Conservation (phyloP, 64 coral and sea anemone species). For the Astreopora myriophthalma region DNA sequence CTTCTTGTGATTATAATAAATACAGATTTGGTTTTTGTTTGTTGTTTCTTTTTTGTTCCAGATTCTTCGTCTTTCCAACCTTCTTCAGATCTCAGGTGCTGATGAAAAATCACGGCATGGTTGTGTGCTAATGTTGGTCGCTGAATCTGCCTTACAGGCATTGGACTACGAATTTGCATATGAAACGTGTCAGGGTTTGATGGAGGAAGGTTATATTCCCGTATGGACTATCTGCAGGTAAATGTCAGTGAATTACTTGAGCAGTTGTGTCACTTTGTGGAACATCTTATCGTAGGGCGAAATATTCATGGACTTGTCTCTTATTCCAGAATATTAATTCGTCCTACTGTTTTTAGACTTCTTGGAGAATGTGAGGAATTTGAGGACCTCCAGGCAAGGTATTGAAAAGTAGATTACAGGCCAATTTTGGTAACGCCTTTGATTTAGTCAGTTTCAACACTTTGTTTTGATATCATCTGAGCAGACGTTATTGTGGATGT, state of each 20-base stretch:
- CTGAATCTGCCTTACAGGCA: slow-evolving; percentile 65
- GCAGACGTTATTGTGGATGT: no score
- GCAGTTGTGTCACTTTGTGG: no score
- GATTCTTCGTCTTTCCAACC: slow-evolving; percentile 75
- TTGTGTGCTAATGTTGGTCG: slow-evolving; percentile 74
- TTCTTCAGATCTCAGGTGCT: slow-evolving; percentile 83
- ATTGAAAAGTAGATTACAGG: no score
- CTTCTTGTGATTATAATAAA: not conserved
- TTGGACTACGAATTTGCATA: slow-evolving; percentile 66
- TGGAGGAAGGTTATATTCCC: slow-evolving; percentile 60
- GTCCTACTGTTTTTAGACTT: slow-evolving; percentile 39
- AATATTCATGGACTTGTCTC: not conserved
- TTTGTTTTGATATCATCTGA: no score
- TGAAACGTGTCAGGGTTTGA: slow-evolving; percentile 70
- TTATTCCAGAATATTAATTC: not conserved
- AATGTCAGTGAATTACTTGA: not conserved
- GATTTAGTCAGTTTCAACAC: no score
- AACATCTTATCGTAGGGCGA: no score
- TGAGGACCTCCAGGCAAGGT: slow-evolving; percentile 86
- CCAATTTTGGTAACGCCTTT: no score
- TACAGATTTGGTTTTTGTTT: not conserved
- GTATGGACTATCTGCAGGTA: slow-evolving; percentile 92
- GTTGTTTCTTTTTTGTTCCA: not conserved
- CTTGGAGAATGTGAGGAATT: slow-evolving; percentile 83
- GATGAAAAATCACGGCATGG: slow-evolving; percentile 86